Base-by-base conservation (phyloP, 2,888 invertebrate genomes). In the Acanthacorydalis orientalis region DNA sequence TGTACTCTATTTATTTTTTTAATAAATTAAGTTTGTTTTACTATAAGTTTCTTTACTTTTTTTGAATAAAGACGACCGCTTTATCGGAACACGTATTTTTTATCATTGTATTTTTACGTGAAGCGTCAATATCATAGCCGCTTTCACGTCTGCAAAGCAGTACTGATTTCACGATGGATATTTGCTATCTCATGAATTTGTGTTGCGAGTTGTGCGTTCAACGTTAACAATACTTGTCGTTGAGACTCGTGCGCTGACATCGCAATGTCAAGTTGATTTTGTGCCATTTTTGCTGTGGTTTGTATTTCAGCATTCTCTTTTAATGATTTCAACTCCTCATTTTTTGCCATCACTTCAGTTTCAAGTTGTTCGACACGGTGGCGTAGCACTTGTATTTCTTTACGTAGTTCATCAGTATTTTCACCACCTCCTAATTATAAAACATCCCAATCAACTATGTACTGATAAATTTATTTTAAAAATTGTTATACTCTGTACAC, bases 291-390 rank as follows among this genome's bases (percentile, higher is more conserved):
- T 35, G 81, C 74, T 56, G 82, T 83, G 43, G 73, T 72, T 55
- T 75, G 73, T 43, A 80, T 65, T 55, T 77, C 78, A 44, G 73
- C 72, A 57, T 79, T 78, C 59, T 80, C 79, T 57, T 77, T 77
- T 59, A 78, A 74, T 42, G 78, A 59, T 51, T 63, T 80, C 48
- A 88, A 69, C 67, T 91, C 91, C 51, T 85, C 81, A 61, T 86
- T 89, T 68, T 88, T 87, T 60, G 77, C 78, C 59, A 84, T 80
- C 46, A 90, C 62, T 61, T 91, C 89, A 12, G 78, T 74, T 61
- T 90, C 88, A 50, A 89, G 68, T 56, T 83, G 81, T 56, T 90
- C 90, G 31, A 86, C 83, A 60, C 87, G 80, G 60, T 83, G 77
- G 58, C 90, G 73, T 48, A 91, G 66, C 15, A 76, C 71, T 55